A percentile compares a stretch with the other conserved stretches of the same genome.
These are phyloP conservation scores for Syngnathus typhle DNA, from an alignment of 2,113 vertebrate genomes.

Conservation along the genomic window DNA sequence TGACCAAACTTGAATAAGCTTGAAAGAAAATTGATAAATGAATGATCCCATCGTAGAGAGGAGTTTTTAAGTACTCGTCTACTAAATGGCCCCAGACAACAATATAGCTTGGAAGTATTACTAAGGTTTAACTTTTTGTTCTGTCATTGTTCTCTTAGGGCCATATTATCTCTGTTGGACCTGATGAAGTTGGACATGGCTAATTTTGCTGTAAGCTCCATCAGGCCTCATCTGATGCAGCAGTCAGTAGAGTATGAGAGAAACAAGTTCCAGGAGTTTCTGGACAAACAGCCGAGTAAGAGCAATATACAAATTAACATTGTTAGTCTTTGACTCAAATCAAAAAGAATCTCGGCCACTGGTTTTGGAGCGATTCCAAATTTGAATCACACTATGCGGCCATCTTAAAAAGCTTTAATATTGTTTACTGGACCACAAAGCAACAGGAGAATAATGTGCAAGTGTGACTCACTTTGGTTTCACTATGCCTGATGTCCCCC, in stretches of 20 bases:
- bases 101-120: neutral
- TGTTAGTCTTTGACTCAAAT: neutral
- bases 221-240: slow-evolving; percentile 91
- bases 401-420: too few relatives aligned
- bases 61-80: neutral
- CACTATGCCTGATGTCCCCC: too few relatives aligned
- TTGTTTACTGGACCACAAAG: too few relatives aligned
- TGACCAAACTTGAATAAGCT: too few relatives aligned
- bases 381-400: too few relatives aligned
- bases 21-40: too few relatives aligned
- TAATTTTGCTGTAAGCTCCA: slow-evolving; percentile 88
- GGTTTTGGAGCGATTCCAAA: too few relatives aligned
- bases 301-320: neutral
- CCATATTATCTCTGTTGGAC: slow-evolving; percentile 88
- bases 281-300: slow-evolving; percentile 91
- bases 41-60: neutral
- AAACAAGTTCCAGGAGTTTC: slow-evolving; percentile 90
- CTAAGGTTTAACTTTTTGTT: slow-evolving; percentile 8
- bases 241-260: slow-evolving; percentile 97
- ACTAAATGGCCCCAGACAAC: too few relatives aligned
- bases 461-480: too few relatives aligned
- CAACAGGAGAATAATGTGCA: too few relatives aligned
- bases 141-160: slow-evolving; percentile 60
- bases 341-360: neutral
- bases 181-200: slow-evolving; percentile 98